Conservation (phyloP, 2,888 invertebrate species). For the Amitus sp. region DNA sequence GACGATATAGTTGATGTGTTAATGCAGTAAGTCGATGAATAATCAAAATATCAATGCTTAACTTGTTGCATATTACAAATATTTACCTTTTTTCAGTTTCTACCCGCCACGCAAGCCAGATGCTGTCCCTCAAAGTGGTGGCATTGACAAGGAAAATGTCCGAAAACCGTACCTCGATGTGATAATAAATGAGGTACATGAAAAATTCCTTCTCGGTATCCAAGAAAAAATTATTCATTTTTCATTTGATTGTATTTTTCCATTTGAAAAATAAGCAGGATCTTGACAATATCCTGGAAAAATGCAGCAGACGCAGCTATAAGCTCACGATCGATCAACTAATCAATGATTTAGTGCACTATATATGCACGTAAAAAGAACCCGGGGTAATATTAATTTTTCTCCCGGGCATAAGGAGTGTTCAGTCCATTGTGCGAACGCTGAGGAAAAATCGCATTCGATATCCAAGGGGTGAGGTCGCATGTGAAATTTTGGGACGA, state of each 20-base stretch:
- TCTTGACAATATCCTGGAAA: background rate
- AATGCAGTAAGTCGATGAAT: conserved; percentile 49
- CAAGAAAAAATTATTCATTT: too few species aligned
- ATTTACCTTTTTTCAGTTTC: too few species aligned
- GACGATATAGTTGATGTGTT: conserved; percentile 80
- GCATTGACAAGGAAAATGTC: too few species aligned
- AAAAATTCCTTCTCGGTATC: too few species aligned
- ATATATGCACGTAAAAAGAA: conserved; percentile 73
- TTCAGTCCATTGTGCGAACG: conserved; percentile 71
- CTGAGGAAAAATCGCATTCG: conserved; percentile 63
- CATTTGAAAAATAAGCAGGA: too few species aligned
- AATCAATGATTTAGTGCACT: conserved; percentile 73
- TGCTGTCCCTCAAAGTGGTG: conserved; percentile 58
- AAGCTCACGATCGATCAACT: conserved; percentile 75
- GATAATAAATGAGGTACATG: too few species aligned
- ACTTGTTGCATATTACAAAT: too few species aligned
- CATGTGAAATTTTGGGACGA: too few species aligned
- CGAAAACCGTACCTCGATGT: too few species aligned
- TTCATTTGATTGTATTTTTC: too few species aligned
- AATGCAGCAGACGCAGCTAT: conserved; percentile 56
- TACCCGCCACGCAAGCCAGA: conserved; percentile 26
- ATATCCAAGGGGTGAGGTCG: conserved; percentile 67
- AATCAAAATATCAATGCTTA: too few species aligned
- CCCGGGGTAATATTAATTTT: conserved; percentile 90
- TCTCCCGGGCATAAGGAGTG: conserved; percentile 82